Conservation (phyloP, 2,888 invertebrate species). For the Hypolimnas misippus region DNA sequence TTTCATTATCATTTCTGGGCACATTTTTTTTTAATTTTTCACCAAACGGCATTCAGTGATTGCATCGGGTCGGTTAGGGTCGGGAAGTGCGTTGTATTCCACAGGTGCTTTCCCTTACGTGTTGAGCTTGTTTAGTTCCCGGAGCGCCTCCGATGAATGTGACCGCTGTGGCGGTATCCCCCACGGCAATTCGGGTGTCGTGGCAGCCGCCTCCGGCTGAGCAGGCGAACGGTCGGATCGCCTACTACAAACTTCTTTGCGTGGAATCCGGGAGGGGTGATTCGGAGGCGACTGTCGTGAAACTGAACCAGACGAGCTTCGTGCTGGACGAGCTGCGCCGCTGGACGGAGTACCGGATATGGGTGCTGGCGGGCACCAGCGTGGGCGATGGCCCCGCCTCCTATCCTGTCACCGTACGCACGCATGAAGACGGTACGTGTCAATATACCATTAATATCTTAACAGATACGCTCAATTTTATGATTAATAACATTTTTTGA, state of each 20-base stretch:
- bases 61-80: conserved; percentile 66
- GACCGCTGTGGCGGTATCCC: conserved; percentile 93
- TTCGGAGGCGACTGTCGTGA: conserved; percentile 92
- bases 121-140: conserved; percentile 90
- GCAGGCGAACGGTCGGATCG: conserved; percentile 95
- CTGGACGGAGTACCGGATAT: conserved; percentile 98
- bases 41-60: conserved; percentile 80
- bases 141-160: conserved; percentile 98
- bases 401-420: conserved; percentile 95
- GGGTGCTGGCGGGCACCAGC: conserved; percentile 97
- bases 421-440: conserved; percentile 99
- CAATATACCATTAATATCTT: conserved; percentile 34
- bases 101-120: conserved; percentile 49
- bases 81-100: conserved; percentile 13
- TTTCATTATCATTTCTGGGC: conserved; percentile 67
- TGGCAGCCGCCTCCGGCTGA: conserved; percentile 97
- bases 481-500: conserved; percentile 6
- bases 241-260: conserved; percentile 97
- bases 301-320: conserved; percentile 91
- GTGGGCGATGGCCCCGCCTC: conserved; percentile 98
- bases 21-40: conserved; percentile 48
- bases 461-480: conserved; percentile 32
- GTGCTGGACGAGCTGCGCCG: conserved; percentile 94
- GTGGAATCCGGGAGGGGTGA: conserved; percentile 93
- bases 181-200: conserved; percentile 93